Evolutionary conservation across 1,140 invertebrate species (phyloP), one percentile per base, ranked within the genome.

Genomic region (Drosophila lacertosa): DNA sequence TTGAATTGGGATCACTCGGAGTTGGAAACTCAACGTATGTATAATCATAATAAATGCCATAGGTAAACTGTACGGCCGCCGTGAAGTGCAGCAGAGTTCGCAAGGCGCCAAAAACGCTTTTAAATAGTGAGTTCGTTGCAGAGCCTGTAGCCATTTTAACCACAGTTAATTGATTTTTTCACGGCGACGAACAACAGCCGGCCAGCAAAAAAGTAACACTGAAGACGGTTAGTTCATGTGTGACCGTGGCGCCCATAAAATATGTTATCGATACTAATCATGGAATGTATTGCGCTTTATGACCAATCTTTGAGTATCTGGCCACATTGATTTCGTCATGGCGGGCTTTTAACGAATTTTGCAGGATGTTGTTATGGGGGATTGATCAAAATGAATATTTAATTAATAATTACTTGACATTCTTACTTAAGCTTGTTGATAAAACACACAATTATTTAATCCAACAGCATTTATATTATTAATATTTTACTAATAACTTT

Each of bases 11-110:
- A 20, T 74, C 65, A n/a, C 13, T 64, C 89, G 67, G 90, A 15
- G 9, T 39, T 48, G 95, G 95, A 47, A 96, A 92, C 54, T 93
- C 91, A 16, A 96, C 95, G 82, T 94, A 94, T 53, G 76, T 92
- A 84, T 93, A 95, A 92, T 96, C 95, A 91, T 96, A 96, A 91
- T 95, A 96, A 83, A 95, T 94, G 16, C 94, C 93, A 91, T 94
- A 96, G 51, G 92, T 92, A 91, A 96, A 96, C 80, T 95, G 94
- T 58, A 94, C 92, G 22, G 93, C 93, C 6, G 93, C 94, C 68
- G 94, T 89, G 15, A 94, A 90, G 90, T 96, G 95, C 75, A 95
- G 93, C 68, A 94, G 86, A 29, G 93, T 92, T 70, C 93, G 92
- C 72, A 93, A 55, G 2, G 84, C 68, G 22, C 81, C 77, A 60